Conservation (phyloP, 2,888 invertebrate species). For the Tuta absoluta region DNA sequence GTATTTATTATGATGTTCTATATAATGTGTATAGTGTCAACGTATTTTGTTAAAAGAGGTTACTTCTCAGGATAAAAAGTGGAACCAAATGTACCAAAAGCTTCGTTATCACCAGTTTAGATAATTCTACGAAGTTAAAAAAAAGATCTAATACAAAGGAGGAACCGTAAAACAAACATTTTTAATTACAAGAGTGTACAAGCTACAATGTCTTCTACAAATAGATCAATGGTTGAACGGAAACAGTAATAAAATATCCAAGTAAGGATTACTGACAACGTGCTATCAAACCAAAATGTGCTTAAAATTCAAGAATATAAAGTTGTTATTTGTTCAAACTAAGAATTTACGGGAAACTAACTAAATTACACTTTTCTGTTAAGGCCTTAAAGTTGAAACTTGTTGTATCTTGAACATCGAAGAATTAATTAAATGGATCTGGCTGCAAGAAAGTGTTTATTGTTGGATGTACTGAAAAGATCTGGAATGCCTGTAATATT, state of each 20-base stretch:
- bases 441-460: conserved; percentile 12
- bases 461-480: background rate
- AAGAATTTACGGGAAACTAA: background rate
- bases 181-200: conserved; percentile 38
- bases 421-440: background rate
- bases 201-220: conserved; percentile 37
- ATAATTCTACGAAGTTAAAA: background rate
- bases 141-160: background rate
- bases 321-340: conserved; percentile 3
- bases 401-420: background rate
- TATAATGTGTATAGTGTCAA: too few relatives aligned
- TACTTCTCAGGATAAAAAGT: too few relatives aligned
- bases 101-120: too few relatives aligned
- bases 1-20: too few relatives aligned
- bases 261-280: conserved; percentile 8
- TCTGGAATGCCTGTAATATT: background rate
- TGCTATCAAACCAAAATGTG: background rate
- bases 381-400: background rate
- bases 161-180: conserved; percentile 32
- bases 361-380: conserved; percentile 2
- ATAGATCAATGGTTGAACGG: conserved; percentile 40
- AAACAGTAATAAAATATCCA: conserved; percentile 25
- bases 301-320: background rate
- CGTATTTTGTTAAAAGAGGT: too few relatives aligned
- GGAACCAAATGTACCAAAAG: too few relatives aligned